phyloP scores from a whole-genome alignment of 2,888 invertebrate genomes.

The Diplolepis rosae region DNA sequence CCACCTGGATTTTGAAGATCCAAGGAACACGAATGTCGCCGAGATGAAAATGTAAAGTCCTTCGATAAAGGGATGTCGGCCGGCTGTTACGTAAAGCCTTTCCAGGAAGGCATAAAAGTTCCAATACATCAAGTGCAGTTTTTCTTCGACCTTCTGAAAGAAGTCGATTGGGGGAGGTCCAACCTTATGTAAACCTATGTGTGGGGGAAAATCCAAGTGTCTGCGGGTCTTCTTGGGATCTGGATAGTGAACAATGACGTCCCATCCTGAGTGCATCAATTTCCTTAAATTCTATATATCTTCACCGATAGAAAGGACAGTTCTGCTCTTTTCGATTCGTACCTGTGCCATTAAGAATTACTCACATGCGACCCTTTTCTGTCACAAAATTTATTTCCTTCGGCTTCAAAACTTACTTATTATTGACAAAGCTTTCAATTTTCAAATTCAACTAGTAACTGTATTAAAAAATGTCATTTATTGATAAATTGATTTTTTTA shows the following conservation, averaged over 20 bases:
- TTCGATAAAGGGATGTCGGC: constrained; percentile 16
- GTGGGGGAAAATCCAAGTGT: not conserved
- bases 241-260: not conserved
- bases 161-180: constrained; percentile 25
- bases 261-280: not conserved
- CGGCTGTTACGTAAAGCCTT: constrained; percentile 22
- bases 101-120: constrained; percentile 20
- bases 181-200: not conserved
- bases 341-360: not conserved
- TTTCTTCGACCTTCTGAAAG: constrained; percentile 10
- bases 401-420: no score
- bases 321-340: not conserved
- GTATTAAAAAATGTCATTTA: no score
- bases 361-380: no score
- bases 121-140: constrained; percentile 29
- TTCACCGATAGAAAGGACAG: not conserved
- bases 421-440: no score
- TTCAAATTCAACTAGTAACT: no score
- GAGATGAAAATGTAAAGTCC: not conserved
- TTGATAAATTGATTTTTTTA: no score
- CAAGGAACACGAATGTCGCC: constrained; percentile 6
- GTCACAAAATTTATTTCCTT: no score
- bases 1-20: constrained; percentile 4
- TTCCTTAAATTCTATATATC: not conserved
- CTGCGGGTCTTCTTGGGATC: not conserved